Base-by-base conservation (phyloP, 2,888 invertebrate species). In the Yponomeuta malinellus region DNA sequence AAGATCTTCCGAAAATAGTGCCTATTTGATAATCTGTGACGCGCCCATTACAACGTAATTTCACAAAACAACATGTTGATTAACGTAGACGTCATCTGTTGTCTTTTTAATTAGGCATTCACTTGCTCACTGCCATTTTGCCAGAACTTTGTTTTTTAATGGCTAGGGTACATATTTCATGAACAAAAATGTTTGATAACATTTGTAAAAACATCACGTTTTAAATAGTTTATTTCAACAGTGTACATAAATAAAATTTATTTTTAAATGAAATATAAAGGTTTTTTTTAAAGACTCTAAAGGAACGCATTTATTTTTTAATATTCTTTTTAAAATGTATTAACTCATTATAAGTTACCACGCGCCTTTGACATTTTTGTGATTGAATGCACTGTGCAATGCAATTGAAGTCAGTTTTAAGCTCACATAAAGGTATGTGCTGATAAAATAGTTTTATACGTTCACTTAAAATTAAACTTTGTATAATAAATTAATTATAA, bases 191-290 rank as follows among this genome's bases (percentile, higher is more conserved):
- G 2, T 59, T 12, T 15, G 12, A 2, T 15, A 59, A 12, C 15
- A 59, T 59, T 59, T 59, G 52, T 59, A 59, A 23, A 64, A 64
- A 10, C 29, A 64, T 64, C 64, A 64, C 64, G 64, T 23, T 29
- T 29, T 64, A 59, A 15, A 59, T 59, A 15, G 52, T 59, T 59
- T 59, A 59, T 59, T 59, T 43, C 43, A 43, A 59, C 12, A 15
- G 15, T 64, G 64, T 64, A 64, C 10, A 23, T 64, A 64, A 64
- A 10, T 64, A 8, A 64, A 64, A n/a, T 64, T 4, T 64, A 64
- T 64, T 64, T 64, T 64, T 64, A 64, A 64, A 64, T 64, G n/a
- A 31, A 64, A 31, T 64, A 9, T n/a, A 29, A 64, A 64, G 64
- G 29, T 64, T 31, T 29, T 23, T 64, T 59, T 59, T 59, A 64